Base-by-base conservation (phyloP, 2,888 invertebrate species). In the Ochropleura plecta region DNA sequence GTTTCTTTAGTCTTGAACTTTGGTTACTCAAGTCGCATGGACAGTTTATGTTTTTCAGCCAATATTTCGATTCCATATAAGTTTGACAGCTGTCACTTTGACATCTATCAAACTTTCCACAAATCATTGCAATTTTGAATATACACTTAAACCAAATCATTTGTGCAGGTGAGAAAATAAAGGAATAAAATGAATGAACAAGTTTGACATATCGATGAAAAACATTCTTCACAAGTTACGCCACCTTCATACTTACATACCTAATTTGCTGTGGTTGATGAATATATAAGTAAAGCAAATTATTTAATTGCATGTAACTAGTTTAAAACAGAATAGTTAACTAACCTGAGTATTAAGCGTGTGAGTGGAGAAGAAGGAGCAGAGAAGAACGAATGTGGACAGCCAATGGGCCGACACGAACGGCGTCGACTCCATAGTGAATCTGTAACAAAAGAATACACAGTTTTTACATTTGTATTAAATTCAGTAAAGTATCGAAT, bases 261-360 rank as follows among this genome's bases (percentile, higher is more conserved):
- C 0, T 8, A 18, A 4, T 42, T 9, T 64, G 14, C 10, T 48
- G 0, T 18, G 46, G 20, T 7, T n/a, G 3, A 20, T n/a, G 0
- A 30, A 46, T 44, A 51, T 30, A 6, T 6, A 30, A 5, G 5
- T 48, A 14, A 18, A 46, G 20, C 7, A 20, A 2, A 5, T n/a
- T 57, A 59, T 59, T 46, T 16, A 3, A 7, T 14, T 20, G 0
- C 6, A 10, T 7, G 10, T 10, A 30, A 44, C 0, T 46, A 30
- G 42, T 10, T 16, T 5, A 20, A 14, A 9, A 18, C 42, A 20
- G 0, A 40, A 51, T 20, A 60, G 8, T 0, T n/a, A 30, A 78
- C 93, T 92, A 92, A 96, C 96, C 95, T 96, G 95, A 91, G 92
- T 91, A 87, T 91, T 92, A 86, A 95, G 92, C 57, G 96, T 93